Evolutionary conservation across 2,797 vertebrate species (phyloP).

Genomic region (Morelia viridis): DNA sequence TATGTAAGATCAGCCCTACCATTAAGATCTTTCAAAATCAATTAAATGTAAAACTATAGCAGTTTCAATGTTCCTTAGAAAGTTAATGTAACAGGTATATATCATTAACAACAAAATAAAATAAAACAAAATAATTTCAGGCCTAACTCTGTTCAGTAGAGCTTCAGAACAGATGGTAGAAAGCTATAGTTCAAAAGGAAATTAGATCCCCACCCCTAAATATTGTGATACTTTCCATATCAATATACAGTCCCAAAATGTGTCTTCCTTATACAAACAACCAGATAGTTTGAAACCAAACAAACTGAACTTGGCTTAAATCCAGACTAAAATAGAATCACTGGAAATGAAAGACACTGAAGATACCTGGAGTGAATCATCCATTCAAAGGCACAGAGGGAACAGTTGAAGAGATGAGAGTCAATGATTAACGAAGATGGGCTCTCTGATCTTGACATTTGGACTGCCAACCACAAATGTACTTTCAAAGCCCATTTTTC

Average conservation of each 20-base stretch:
- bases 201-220: not conserved
- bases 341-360: slow-evolving; percentile 3
- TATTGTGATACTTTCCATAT: not conserved
- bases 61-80: not conserved
- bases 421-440: not conserved
- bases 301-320: slow-evolving; percentile 3
- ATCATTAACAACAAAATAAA: slow-evolving; percentile 9
- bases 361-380: not conserved
- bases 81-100: not conserved
- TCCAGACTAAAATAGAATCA: not conserved
- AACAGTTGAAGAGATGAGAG: slow-evolving; percentile 8
- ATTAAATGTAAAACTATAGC: not conserved
- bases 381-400: slow-evolving; percentile 11
- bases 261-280: slow-evolving; percentile 9
- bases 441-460: slow-evolving; percentile 5
- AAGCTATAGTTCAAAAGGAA: not conserved
- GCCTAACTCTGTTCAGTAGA: not conserved
- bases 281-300: not conserved
- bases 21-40: not conserved
- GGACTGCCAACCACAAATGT: slow-evolving; percentile 26
- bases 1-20: not conserved
- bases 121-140: not conserved
- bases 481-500: slow-evolving; percentile 28
- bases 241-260: not conserved
- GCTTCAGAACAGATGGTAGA: not conserved